Percentiles rank a stretch among this genome's conserved stretches.
Evolutionary conservation across 2,113 vertebrate species (phyloP).

Genomic region (Microtus oregoni): DNA sequence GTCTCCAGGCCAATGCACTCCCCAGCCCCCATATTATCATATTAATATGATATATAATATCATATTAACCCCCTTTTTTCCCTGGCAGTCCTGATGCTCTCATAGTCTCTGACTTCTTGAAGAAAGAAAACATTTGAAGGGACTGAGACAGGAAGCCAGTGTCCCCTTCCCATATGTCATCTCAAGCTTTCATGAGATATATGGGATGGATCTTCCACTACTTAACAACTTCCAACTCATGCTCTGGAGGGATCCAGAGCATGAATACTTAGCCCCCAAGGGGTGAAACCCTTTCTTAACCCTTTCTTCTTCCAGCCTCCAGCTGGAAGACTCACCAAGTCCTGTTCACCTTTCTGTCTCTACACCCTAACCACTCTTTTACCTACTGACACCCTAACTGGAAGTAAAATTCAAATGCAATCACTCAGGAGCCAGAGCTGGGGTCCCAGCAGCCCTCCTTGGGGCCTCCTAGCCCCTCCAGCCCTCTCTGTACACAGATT

Average conservation of each 20-base stretch:
- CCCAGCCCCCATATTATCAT: neutral
- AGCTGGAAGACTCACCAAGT: neutral
- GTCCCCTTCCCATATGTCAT: neutral
- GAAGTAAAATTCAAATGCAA: neutral
- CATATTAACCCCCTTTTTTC: neutral
- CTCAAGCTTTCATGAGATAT: neutral
- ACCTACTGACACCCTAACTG: neutral
- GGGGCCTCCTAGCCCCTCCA: neutral
- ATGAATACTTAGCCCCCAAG: neutral
- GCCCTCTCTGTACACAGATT: neutral
- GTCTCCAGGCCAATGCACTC: neutral
- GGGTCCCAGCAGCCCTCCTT: neutral
- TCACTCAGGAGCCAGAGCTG: neutral
- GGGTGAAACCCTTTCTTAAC: neutral
- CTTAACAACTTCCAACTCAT: slow-evolving; percentile 19
- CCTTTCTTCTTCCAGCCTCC: neutral
- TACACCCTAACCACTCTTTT: neutral
- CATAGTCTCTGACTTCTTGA: neutral
- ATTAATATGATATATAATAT: no score
- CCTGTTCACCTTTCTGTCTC: neutral
- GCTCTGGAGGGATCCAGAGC: neutral
- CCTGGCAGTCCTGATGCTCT: neutral
- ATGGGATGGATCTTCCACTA: neutral
- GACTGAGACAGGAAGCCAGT: neutral
- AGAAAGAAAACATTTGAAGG: slow-evolving; percentile 20